phyloP scores from a whole-genome alignment of 2,888 invertebrate genomes.

The Neelides folsomi region DNA sequence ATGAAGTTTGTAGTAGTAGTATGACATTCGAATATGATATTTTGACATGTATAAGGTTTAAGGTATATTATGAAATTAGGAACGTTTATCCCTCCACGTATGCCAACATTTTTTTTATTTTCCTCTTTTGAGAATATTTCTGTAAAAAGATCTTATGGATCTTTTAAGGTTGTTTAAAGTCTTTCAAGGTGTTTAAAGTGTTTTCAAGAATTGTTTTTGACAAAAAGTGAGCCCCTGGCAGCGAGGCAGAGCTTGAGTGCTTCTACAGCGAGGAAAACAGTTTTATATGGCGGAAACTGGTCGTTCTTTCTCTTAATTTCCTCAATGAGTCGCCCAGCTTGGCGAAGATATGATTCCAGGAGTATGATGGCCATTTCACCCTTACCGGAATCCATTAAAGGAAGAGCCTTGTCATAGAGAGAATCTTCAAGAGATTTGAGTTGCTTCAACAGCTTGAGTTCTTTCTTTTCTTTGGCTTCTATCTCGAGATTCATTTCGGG shows the following conservation, averaged over 20 bases:
- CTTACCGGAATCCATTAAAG: slow-evolving; percentile 25
- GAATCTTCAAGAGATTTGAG: slow-evolving; percentile 12
- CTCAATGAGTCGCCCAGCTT: slow-evolving; percentile 9
- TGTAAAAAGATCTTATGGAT: too few species aligned
- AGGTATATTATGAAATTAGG: too few species aligned
- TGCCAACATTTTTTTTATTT: too few species aligned
- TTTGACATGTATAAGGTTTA: too few species aligned
- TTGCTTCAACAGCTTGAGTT: slow-evolving; percentile 14
- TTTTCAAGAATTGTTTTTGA: too few species aligned
- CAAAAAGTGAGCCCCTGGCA: slow-evolving; percentile 9
- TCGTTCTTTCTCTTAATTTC: slow-evolving; percentile 3
- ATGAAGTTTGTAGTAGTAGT: too few species aligned
- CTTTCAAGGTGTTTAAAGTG: too few species aligned
- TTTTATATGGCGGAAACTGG: slow-evolving; percentile 20
- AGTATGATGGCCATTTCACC: slow-evolving; percentile 17
- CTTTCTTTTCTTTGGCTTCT: slow-evolving; percentile 11
- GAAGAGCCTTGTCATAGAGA: slow-evolving; percentile 25
- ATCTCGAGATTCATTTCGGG: slow-evolving; percentile 11
- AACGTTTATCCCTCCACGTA: too few species aligned
- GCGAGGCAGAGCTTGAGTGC: slow-evolving; percentile 25
- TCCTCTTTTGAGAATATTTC: too few species aligned
- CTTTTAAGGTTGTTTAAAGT: too few species aligned
- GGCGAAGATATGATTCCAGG: slow-evolving; percentile 18
- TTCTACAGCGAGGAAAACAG: slow-evolving; percentile 23
- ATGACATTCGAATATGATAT: too few species aligned